Conservation (phyloP, 2,797 vertebrate genomes). For the Poecile montanus region DNA sequence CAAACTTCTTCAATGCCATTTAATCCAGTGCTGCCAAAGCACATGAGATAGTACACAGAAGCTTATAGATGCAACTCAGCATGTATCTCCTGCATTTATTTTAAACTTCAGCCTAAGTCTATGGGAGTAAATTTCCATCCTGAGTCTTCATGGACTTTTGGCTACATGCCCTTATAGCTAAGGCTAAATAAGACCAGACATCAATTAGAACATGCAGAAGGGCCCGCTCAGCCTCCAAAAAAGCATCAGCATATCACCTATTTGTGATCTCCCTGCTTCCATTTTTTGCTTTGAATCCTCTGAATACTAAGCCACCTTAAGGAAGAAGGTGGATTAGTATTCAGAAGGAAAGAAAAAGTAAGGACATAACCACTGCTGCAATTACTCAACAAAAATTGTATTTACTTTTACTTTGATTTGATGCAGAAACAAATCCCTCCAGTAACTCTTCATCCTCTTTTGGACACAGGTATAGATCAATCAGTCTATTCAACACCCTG, state of each 20-base stretch:
- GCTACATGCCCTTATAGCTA: not conserved
- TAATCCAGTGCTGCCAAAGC: not conserved
- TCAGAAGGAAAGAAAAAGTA: no score
- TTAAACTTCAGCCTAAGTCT: not conserved
- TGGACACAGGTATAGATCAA: not conserved
- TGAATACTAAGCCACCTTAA: not conserved
- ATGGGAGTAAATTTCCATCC: conserved; percentile 16
- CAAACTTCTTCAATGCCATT: not conserved
- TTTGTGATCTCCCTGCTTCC: not conserved
- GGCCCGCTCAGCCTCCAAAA: not conserved
- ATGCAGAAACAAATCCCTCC: not conserved
- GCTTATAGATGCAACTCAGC: not conserved
- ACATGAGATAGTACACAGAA: accelerated
- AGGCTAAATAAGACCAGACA: conserved; percentile 14
- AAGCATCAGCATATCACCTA: not conserved
- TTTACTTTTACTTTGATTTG: not conserved
- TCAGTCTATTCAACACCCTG: not conserved
- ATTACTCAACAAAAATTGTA: not conserved
- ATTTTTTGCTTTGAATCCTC: not conserved
- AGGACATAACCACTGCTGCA: not conserved
- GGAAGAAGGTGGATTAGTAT: no score
- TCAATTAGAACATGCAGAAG: conserved; percentile 6
- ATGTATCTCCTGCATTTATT: not conserved
- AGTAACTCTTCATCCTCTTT: not conserved
- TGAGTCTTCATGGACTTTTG: not conserved